These are phyloP conservation scores for Atlantisia rogersi DNA, from an alignment of 2,113 vertebrate genomes.

Conservation along the genomic window DNA sequence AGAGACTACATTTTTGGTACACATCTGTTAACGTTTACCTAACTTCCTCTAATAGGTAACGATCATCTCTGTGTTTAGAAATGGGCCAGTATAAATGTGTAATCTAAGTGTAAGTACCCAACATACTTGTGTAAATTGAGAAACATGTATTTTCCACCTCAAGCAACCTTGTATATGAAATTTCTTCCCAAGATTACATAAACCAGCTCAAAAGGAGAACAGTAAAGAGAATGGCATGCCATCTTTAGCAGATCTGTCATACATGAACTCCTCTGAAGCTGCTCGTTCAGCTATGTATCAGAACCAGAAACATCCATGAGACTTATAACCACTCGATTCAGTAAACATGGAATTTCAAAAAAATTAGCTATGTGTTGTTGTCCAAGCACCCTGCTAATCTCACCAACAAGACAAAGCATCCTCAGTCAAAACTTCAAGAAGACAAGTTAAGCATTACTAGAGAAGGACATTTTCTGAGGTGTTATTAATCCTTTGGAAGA, in stretches of 20 bases:
- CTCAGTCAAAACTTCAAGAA: not conserved
- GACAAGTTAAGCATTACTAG: not conserved
- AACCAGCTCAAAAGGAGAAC: not conserved
- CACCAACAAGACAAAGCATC: not conserved
- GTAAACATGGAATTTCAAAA: not conserved
- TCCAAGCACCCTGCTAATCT: rapidly evolving
- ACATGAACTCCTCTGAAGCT: not conserved
- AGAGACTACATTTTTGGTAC: not conserved
- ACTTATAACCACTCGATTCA: rapidly evolving
- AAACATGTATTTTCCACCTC: not conserved
- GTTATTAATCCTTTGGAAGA: not conserved
- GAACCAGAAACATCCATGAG: rapidly evolving
- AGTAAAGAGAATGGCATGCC: not conserved
- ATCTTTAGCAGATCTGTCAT: not conserved
- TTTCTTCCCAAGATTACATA: not conserved
- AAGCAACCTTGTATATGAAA: not conserved
- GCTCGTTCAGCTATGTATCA: not conserved
- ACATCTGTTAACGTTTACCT: not conserved
- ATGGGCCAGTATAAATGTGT: not conserved
- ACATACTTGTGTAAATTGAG: not conserved
- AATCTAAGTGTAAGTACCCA: not conserved
- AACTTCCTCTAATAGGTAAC: not conserved
- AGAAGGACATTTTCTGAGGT: not conserved
- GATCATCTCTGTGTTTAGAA: not conserved
- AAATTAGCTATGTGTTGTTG: rapidly evolving